Base-by-base conservation (phyloP, 2,113 vertebrate species). In the Upupa epops region DNA sequence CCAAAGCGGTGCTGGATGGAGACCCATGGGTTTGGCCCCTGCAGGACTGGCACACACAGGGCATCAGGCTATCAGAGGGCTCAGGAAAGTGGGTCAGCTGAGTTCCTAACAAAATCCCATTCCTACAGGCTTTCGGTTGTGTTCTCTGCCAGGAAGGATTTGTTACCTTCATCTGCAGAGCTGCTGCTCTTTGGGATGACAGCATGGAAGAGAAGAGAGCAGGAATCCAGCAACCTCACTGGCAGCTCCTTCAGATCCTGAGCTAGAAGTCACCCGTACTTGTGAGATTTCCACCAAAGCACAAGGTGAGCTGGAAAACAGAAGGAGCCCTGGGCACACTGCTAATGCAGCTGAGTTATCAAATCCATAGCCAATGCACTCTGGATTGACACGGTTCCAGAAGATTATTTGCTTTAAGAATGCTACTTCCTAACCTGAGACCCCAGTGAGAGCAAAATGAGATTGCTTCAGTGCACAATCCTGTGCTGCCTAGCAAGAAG, bases 41-140 rank as follows among this genome's bases (percentile, higher is more conserved):
- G 29, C 1, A 7, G 69, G n/a, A 51, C 3, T 13, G 29, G 13
- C 58, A 52, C 20, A 10, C 58, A 52, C 20, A 10, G 75, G 36
- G 65, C 29, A 42, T 76, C 15, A 19, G 29, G 36, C 14, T 66
- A 1, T 10, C 0, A 0, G 7, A 17, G 36, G 6, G 11, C 26
- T 85, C 1, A 1, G 18, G 59, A 46, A 77, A 29, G 54, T 6
- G 22, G 13, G 8, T 22, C 58, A 58, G 48, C 29, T 9, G 25
- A 48, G 16, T 5, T 51, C 59, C 65, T 63, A 71, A 58, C 42
- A n/a, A 68, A 59, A 63, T 20, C 37, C 71, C 70, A 68, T 29
- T 46, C 58, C 36, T 52, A 32, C 25, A 51, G 28, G 22, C 25
- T 20, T 5, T 34, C 11, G 55, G 6, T 13, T 58, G 80, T 29